Evolutionary conservation across 2,113 vertebrate species (phyloP).

Genomic region (Propithecus coquereli): DNA sequence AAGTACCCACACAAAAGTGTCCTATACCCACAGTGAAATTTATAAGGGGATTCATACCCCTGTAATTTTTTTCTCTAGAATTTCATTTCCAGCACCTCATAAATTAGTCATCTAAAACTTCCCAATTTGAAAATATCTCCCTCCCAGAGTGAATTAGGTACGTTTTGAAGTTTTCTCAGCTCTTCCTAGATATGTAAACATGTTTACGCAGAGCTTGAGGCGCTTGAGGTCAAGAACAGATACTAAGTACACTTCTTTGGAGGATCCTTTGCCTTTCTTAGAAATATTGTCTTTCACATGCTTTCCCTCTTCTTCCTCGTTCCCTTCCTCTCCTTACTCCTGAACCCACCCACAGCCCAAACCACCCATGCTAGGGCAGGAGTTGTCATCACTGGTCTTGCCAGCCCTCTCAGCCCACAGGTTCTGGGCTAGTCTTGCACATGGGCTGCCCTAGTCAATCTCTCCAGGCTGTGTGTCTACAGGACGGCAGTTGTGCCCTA

Average conservation of each 20-base stretch:
- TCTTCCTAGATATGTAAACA: neutral
- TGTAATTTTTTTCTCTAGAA: neutral
- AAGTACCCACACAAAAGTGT: neutral
- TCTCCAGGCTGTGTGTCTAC: neutral
- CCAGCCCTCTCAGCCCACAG: neutral
- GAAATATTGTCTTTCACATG: neutral
- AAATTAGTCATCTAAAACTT: neutral
- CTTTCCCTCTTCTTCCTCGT: neutral
- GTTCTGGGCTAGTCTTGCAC: neutral
- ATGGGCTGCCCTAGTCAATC: neutral
- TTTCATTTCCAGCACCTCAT: conserved; percentile 35
- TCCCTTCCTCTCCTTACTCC: neutral
- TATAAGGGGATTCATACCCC: neutral
- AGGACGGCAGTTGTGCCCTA: neutral
- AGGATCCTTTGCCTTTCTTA: neutral
- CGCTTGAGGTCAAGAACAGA: neutral
- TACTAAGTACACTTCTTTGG: neutral
- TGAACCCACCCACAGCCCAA: neutral
- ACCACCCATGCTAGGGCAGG: rapidly evolving
- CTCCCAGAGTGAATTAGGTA: neutral
- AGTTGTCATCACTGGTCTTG: neutral
- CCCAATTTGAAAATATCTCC: neutral
- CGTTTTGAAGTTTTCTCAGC: neutral
- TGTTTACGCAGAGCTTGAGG: neutral
- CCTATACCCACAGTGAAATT: neutral